Evolutionary conservation across 2,888 invertebrate species (phyloP), one percentile per base, ranked within the genome.

Genomic region (Neria commutata): DNA sequence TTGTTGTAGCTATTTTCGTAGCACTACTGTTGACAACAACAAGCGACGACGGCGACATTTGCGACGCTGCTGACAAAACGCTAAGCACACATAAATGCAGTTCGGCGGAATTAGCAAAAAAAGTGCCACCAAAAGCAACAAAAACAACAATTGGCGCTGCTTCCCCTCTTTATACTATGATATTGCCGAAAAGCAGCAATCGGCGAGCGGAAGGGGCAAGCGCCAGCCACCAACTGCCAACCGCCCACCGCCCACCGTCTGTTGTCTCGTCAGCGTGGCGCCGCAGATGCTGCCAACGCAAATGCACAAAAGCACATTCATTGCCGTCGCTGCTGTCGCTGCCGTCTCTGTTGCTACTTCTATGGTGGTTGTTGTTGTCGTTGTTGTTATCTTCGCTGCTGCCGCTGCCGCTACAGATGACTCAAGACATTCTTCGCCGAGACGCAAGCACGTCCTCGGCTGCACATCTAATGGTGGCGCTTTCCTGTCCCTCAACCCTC

Each of bases 1-100:
- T 72, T 72, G 72, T 72, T 72, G 71, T 72, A 71, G 72, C 69
- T 67, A 67, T 71, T 70, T 71, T 70, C 63, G 73, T 75, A 75
- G 73, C 73, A 75, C 68, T 57, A 56, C 61, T 67, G 73, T 71
- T 75, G 75, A 73, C 75, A n/a, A 73, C 73, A 73, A 71, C 74
- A 74, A 72, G 73, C 72, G 70, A 69, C 71, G n/a, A 53, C 34
- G 58, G 58, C 58, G 55, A 42, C 33, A 47, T 24, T 47, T 46
- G 54, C 33, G 46, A 33, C 24, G 54, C 47, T 46, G 34, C 34
- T 46, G 47, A 25, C 23, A n/a, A n/a, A n/a, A n/a, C n/a, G n/a
- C n/a, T n/a, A n/a, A n/a, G n/a, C n/a, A n/a, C n/a, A n/a, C n/a
- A n/a, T n/a, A n/a, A n/a, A n/a, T n/a, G n/a, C n/a, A n/a, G n/a